Base-by-base conservation (phyloP, 2,797 vertebrate genomes). In the Labeo calbasu region DNA sequence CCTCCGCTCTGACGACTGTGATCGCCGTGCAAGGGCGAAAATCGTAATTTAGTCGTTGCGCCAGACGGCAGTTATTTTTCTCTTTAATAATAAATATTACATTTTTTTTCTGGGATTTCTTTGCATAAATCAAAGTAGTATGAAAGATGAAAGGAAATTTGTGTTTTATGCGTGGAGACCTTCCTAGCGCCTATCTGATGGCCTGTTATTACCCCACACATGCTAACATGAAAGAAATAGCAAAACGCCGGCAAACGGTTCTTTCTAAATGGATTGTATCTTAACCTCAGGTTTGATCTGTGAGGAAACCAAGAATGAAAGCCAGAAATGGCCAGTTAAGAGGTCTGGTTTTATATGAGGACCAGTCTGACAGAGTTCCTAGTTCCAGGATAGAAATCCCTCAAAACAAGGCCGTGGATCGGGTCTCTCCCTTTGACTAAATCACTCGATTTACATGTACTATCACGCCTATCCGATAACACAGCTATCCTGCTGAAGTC, bases 211-310 rank as follows among this genome's bases (percentile, higher is more conserved):
- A 32, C 21, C 77, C 25, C 55, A 57, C 51, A 11, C 69, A 68
- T 25, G 23, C 55, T 55, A 15, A 43, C n/a, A 43, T 51, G 32
- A 85, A 85, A 80, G 76, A 48, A 69, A 71, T 48, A 4, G 25
- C 53, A 57, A 80, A 79, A n/a, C 10, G 5, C 63, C 76, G 46
- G 70, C 8, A 92, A 92, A 92, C 90, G 88, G 92, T 93, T 93
- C 88, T 86, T 32, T 91, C 89, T 86, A 85, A 79, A 90, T 93
- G 91, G 73, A 89, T 88, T 88, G 78, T 50, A 85, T 89, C 80
- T 71, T 68, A 86, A 89, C 91, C 92, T 92, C 89, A 79, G 92
- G 87, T 92, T 92, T 92, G 91, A 91, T 91, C 90, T 92, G 89
- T 89, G 86, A 90, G 61, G 25, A 63, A 63, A 28, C 13, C 23